Percentiles rank a stretch among this genome's conserved stretches.
phyloP scores from a whole-genome alignment of 2,113 vertebrate species.

The Rhinolophus ferrumequinum region DNA sequence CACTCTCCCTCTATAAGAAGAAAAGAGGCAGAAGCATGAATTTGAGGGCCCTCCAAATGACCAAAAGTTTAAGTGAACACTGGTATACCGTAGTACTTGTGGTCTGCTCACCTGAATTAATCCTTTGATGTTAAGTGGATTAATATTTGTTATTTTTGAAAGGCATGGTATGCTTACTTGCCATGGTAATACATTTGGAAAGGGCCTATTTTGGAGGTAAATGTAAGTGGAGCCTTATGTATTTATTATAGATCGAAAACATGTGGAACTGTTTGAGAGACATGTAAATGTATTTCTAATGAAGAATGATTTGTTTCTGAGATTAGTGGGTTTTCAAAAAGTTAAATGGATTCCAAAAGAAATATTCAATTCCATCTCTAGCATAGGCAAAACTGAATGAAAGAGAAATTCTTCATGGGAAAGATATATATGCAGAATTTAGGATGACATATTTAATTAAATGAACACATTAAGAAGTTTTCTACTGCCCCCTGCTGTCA shows the following conservation, averaged over 20 bases:
- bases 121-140: neutral
- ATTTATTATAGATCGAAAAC: neutral
- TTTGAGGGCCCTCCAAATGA: neutral
- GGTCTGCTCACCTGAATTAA: neutral
- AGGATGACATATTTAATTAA: neutral
- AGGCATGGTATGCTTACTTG: neutral
- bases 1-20: neutral
- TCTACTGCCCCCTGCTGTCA: slow-evolving; percentile 70
- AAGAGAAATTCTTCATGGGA: neutral
- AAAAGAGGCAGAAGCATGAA: neutral
- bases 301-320: neutral
- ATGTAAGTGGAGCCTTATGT: neutral
- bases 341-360: slow-evolving; percentile 1
- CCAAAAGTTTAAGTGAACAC: neutral
- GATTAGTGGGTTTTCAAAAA: neutral
- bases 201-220: neutral
- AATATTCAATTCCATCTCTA: slow-evolving; percentile 11
- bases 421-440: neutral
- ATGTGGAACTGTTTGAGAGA: neutral
- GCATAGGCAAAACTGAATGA: neutral
- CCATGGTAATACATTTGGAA: neutral
- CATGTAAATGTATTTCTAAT: neutral
- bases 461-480: neutral
- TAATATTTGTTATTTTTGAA: neutral
- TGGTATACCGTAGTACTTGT: neutral